Conservation (phyloP, 2,888 invertebrate species). For the Taenaris catops region DNA sequence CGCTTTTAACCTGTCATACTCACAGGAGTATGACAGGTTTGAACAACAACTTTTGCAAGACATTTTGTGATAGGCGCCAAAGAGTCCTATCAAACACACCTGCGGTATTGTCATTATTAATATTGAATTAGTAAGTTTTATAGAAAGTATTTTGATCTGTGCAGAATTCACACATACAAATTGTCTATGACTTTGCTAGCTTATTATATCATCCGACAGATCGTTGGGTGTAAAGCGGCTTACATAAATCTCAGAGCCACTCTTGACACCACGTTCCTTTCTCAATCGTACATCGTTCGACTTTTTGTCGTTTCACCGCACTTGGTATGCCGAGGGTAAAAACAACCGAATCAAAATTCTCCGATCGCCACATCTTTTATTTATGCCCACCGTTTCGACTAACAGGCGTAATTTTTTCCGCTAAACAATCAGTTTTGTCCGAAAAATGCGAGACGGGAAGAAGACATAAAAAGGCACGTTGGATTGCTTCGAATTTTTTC, state of each 20-base stretch:
- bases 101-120: no score
- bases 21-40: no score
- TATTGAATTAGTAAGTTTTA: no score
- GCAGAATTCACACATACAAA: no score
- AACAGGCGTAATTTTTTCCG: slow-evolving; percentile 79
- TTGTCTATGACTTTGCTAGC: no score
- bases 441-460: slow-evolving; percentile 74
- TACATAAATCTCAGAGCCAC: slow-evolving; percentile 47
- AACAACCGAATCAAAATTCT: slow-evolving; percentile 75
- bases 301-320: slow-evolving; percentile 52
- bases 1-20: no score
- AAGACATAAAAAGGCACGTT: slow-evolving; percentile 65
- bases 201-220: no score
- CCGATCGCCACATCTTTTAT: slow-evolving; percentile 67
- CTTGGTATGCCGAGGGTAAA: slow-evolving; percentile 55
- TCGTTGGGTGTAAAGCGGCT: slow-evolving; percentile 36
- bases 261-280: slow-evolving; percentile 61
- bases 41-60: no score
- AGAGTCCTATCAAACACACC: no score
- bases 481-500: slow-evolving; percentile 53
- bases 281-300: slow-evolving; percentile 54
- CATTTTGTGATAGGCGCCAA: no score
- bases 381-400: slow-evolving; percentile 66
- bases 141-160: no score
- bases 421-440: slow-evolving; percentile 78